These are phyloP conservation scores for Neoarius graeffei DNA, from an alignment of 2,113 vertebrate genomes.

Conservation along the genomic window DNA sequence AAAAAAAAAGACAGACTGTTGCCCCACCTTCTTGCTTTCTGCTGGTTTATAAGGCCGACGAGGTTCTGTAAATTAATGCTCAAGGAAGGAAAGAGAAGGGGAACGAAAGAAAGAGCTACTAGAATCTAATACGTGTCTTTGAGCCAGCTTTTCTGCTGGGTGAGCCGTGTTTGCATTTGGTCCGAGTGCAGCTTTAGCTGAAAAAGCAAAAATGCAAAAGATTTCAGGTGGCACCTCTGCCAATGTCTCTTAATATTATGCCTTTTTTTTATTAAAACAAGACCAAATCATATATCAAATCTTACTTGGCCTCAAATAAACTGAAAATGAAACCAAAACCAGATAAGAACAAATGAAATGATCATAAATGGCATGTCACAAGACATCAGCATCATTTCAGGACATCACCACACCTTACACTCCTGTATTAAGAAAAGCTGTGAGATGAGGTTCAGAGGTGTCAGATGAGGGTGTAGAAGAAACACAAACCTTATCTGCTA, in stretches of 20 bases:
- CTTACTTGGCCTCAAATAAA: not conserved
- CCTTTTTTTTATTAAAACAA: not conserved
- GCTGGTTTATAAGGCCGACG: not conserved
- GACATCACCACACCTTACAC: not conserved
- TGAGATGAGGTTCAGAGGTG: not conserved
- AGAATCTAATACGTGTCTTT: not conserved
- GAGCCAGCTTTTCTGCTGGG: not conserved
- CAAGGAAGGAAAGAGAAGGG: not conserved
- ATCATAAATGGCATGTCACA: not conserved
- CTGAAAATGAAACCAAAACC: not conserved
- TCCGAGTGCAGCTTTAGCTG: not conserved
- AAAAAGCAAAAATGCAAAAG: not conserved
- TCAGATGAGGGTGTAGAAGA: not conserved
- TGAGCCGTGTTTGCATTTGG: not conserved
- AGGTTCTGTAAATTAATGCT: not conserved
- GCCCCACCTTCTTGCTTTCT: not conserved
- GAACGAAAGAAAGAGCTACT: not conserved
- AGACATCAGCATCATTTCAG: not conserved
- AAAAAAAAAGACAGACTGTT: not conserved
- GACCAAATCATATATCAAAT: not conserved
- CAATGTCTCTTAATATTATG: not conserved
- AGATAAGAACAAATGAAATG: not conserved
- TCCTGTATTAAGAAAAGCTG: not conserved
- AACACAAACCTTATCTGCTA: slow-evolving; percentile 81
- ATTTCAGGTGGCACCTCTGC: not conserved